Evolutionary conservation across 1,140 invertebrate genomes (phyloP), one percentile per base, ranked within the genome.

Genomic region (Ceratosolen fusciceps): DNA sequence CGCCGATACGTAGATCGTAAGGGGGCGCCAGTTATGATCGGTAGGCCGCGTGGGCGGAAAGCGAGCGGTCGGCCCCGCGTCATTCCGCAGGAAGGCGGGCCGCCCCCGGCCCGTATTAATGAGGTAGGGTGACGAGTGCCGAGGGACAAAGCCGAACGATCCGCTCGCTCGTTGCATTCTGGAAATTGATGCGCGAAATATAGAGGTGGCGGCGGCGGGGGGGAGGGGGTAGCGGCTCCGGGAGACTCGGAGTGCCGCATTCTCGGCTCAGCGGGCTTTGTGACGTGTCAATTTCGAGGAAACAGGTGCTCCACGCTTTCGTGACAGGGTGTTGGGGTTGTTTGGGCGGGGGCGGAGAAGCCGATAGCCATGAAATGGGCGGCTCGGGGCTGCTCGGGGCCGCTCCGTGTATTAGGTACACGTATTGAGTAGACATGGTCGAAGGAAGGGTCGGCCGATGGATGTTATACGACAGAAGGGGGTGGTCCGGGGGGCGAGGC

Each of bases 261-360:
- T n/a, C 10, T 65, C 34, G 80, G 47, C 71, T 81, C 73, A 39
- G 74, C 80, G 80, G 83, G 85, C n/a, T n/a, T n/a, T n/a, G 84
- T 84, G 85, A 86, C 86, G 87, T 88, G 87, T 88, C 86, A 62
- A 78, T 72, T 78, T 71, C 52, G 83, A 84, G 84, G 85, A 84
- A 86, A 86, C 84, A 85, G 85, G 84, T 88, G 87, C 86, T 87
- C 86, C 83, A 87, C 86, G 86, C 85, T 85, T 86, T 86, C 86
- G 87, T 86, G 86, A 88, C 87, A 88, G 86, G 84, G 85, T 88
- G 87, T 88, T 88, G n/a, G n/a, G n/a, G n/a, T n/a, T n/a, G n/a
- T n/a, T n/a, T n/a, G n/a, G n/a, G n/a, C 84, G 85, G 85, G 80
- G 80, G 37, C 34, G 80, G 29, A 77, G 81, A 26, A 52, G 21